Evolutionary conservation across 2,888 invertebrate species (phyloP).

Genomic region (Argyresthia albistria): DNA sequence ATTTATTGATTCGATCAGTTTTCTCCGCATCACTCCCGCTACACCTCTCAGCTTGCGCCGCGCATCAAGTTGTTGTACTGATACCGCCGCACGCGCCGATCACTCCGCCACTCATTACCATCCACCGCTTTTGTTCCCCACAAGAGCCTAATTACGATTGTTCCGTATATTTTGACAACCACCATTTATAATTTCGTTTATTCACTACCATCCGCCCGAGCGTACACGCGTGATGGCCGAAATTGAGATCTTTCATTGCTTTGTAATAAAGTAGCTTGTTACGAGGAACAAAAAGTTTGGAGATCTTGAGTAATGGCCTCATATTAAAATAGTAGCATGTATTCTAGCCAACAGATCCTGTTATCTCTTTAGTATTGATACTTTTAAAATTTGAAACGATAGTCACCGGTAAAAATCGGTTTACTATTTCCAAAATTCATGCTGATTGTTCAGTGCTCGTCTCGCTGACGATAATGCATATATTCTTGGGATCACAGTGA

Average conservation of each 20-base stretch:
- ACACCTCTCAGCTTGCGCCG: too few relatives aligned
- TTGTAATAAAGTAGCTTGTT: not conserved
- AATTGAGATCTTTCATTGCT: constrained; percentile 3
- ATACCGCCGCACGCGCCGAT: constrained; percentile 37
- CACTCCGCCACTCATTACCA: constrained; percentile 34
- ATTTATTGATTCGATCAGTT: too few relatives aligned
- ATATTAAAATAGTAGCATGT: not conserved
- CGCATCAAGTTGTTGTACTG: too few relatives aligned
- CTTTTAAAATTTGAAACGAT: too few relatives aligned
- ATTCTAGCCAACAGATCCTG: not conserved
- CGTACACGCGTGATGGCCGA: constrained; percentile 11
- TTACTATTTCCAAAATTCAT: too few relatives aligned
- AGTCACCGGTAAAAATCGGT: too few relatives aligned
- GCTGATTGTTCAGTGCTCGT: too few relatives aligned
- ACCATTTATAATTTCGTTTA: constrained; percentile 57
- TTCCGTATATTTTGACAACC: constrained; percentile 64
- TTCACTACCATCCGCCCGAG: constrained; percentile 29
- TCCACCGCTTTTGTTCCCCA: constrained; percentile 49
- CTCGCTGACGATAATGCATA: too few relatives aligned
- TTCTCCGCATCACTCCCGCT: too few relatives aligned
- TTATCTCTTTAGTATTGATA: too few relatives aligned
- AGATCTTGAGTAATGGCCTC: not conserved
- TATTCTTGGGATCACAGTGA: too few relatives aligned
- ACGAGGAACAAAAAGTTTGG: not conserved
- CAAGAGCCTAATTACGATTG: constrained; percentile 66